Evolutionary conservation across 1,140 invertebrate genomes (phyloP).

Genomic region (Chionoecetes opilio): DNA sequence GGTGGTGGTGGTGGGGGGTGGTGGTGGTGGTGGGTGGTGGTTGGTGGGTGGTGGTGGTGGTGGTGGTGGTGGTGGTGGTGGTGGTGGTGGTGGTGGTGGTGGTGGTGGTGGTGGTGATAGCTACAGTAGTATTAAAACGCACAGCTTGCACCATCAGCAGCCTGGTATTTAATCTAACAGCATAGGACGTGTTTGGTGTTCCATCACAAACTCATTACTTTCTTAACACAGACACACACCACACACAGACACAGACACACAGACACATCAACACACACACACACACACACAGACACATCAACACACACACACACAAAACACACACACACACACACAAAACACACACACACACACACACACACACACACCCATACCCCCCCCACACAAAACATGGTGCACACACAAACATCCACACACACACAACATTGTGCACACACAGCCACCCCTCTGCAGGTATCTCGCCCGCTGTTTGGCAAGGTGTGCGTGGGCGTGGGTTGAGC

Average conservation of each 20-base stretch:
- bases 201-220: not conserved
- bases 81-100: not conserved
- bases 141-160: not conserved
- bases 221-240: not conserved
- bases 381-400: not conserved
- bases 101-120: not conserved
- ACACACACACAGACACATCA: not conserved
- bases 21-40: not conserved
- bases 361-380: not conserved
- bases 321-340: slow-evolving; percentile 27
- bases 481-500: too few relatives aligned
- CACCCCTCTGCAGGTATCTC: too few relatives aligned
- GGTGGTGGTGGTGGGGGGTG: too few relatives aligned
- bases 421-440: not conserved
- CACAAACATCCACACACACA: not conserved
- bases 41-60: not conserved
- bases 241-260: not conserved
- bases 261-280: not conserved
- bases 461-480: too few relatives aligned
- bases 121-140: not conserved
- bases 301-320: slow-evolving; percentile 28
- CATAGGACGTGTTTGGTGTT: not conserved
- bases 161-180: not conserved
- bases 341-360: slow-evolving; percentile 18
- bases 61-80: not conserved